These are phyloP conservation scores for Noctuana brunneofusca DNA, from an alignment of 2,888 invertebrate species.

Conservation along the genomic window DNA sequence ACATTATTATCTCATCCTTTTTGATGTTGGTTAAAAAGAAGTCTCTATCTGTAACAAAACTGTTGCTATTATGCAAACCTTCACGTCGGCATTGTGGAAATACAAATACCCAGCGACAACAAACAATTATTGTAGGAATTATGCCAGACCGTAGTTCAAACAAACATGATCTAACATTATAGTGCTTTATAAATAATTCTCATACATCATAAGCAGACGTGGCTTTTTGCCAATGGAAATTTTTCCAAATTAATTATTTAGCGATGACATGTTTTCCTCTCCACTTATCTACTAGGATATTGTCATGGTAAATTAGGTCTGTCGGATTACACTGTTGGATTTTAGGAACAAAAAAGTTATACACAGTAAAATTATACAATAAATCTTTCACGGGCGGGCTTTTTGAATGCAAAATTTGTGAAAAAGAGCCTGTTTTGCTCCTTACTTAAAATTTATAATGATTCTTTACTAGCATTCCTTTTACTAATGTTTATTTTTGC, in stretches of 20 bases:
- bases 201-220: slow-evolving; percentile 24
- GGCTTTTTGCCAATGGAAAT: slow-evolving; percentile 28
- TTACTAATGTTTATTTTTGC: too few species aligned
- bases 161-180: slow-evolving; percentile 40
- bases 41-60: too few species aligned
- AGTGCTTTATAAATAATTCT: slow-evolving; percentile 36
- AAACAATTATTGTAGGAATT: slow-evolving; percentile 42
- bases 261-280: slow-evolving; percentile 5
- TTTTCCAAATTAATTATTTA: slow-evolving; percentile 15
- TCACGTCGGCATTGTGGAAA: background rate
- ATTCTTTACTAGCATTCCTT: too few species aligned
- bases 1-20: too few species aligned
- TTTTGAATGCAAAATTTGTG: too few species aligned
- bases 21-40: too few species aligned
- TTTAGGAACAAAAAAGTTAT: too few species aligned
- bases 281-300: background rate
- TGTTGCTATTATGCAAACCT: background rate
- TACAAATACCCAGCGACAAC: slow-evolving; percentile 18
- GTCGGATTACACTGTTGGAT: too few species aligned
- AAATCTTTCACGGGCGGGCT: too few species aligned
- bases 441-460: too few species aligned
- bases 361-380: too few species aligned
- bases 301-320: background rate
- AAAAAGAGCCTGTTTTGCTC: too few species aligned
- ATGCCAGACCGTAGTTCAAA: slow-evolving; percentile 35